phyloP scores from a whole-genome alignment of 2,888 invertebrate species.

The Zaprionus obscuricornis region DNA sequence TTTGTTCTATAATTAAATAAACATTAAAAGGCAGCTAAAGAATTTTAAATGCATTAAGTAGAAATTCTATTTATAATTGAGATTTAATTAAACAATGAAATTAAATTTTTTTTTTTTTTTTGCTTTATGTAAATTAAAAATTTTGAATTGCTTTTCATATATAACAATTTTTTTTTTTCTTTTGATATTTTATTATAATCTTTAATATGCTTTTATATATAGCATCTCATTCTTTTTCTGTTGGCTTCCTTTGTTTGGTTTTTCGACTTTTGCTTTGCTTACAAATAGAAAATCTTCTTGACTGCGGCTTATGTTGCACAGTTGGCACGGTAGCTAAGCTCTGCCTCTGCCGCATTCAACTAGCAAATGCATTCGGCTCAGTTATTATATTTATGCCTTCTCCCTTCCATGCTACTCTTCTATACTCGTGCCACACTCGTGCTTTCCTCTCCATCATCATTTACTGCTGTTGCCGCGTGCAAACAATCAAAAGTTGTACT shows the following conservation, averaged over 20 bases:
- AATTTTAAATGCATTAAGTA: no score
- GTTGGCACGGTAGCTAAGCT: no score
- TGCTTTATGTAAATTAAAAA: no score
- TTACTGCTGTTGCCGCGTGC: conserved; percentile 12
- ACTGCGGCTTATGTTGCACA: conserved; percentile 46
- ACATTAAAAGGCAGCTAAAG: not conserved
- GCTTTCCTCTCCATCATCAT: no score
- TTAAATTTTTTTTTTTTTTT: no score
- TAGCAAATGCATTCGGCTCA: conserved; percentile 63
- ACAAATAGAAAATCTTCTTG: conserved; percentile 32
- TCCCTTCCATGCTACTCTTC: not conserved
- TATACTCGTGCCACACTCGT: no score
- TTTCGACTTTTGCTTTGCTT: not conserved
- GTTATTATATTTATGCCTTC: conserved; percentile 49
- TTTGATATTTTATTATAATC: conserved; percentile 33
- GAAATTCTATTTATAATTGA: no score
- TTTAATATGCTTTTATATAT: conserved; percentile 12
- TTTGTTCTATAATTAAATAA: no score
- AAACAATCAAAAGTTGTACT: conserved; percentile 39
- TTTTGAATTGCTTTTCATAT: no score
- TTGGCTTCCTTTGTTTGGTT: not conserved
- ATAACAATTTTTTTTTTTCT: conserved; percentile 35
- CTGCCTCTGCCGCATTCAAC: conserved; percentile 22
- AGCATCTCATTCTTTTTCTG: not conserved
- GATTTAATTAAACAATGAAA: no score